Conservation (phyloP, 53 echinoderm and acorn worm species). For the Paracentrotus lividus region DNA sequence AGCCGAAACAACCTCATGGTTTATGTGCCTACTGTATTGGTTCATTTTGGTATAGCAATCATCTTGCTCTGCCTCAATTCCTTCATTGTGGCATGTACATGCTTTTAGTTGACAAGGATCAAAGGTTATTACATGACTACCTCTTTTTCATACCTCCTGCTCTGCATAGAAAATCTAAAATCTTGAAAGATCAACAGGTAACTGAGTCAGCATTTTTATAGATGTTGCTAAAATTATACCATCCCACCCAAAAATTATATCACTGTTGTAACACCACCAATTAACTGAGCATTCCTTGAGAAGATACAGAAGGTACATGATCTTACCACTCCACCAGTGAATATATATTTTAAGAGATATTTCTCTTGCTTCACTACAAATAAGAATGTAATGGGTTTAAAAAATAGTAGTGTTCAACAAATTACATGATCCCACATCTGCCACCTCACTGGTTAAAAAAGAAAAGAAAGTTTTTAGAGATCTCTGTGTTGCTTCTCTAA, state of each 20-base stretch:
- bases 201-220: neutral
- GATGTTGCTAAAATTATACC: neutral
- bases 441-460: neutral
- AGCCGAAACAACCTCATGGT: neutral
- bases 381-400: neutral
- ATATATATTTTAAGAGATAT: neutral
- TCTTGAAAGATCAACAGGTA: neutral
- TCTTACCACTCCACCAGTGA: too few species aligned
- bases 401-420: too few species aligned
- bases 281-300: too few species aligned
- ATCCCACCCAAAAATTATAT: neutral
- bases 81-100: neutral
- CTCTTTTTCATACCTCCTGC: conserved; percentile 38
- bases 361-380: neutral
- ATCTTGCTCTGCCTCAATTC: conserved; percentile 3
- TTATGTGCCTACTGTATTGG: neutral
- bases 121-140: conserved; percentile 2
- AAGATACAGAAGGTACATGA: too few species aligned
- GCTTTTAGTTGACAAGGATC: neutral
- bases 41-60: neutral
- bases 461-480: neutral
- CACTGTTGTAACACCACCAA: too few species aligned
- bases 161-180: neutral
- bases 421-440: neutral
- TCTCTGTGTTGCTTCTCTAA: neutral